phyloP scores from a whole-genome alignment of 2,888 invertebrate genomes.

The Hirtodrosophila trivittata region DNA sequence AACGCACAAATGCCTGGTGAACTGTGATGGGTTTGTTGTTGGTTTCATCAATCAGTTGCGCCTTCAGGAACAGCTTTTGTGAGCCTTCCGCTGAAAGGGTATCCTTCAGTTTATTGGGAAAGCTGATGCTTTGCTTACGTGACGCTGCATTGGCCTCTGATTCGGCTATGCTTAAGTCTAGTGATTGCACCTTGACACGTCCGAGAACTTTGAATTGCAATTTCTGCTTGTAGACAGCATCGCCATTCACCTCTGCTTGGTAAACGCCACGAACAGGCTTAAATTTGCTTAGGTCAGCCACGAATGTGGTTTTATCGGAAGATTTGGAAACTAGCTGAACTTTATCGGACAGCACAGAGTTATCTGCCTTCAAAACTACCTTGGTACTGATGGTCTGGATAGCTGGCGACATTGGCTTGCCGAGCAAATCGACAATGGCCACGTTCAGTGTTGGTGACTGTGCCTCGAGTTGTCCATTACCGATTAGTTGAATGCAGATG shows the following conservation, averaged over 20 bases:
- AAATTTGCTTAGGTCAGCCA: constrained; percentile 90
- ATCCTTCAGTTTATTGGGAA: constrained; percentile 89
- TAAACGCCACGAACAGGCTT: constrained; percentile 94
- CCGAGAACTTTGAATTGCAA: constrained; percentile 89
- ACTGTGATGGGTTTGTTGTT: constrained; percentile 88
- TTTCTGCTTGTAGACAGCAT: constrained; percentile 86
- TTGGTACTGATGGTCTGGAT: constrained; percentile 76
- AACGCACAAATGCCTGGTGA: constrained; percentile 94
- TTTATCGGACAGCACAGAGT: constrained; percentile 86
- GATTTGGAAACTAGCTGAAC: constrained; percentile 88
- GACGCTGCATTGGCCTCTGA: constrained; percentile 94
- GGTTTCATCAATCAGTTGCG: constrained; percentile 89
- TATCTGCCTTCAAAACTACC: constrained; percentile 84
- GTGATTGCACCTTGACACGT: constrained; percentile 89
- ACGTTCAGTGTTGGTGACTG: constrained; percentile 90
- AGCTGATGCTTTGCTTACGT: constrained; percentile 89
- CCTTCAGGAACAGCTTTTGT: constrained; percentile 93
- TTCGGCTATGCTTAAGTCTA: constrained; percentile 95
- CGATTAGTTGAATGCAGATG: constrained; percentile 91
- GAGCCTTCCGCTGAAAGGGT: constrained; percentile 93
- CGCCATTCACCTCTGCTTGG: constrained; percentile 90
- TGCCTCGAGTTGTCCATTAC: constrained; percentile 90
- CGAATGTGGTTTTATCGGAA: constrained; percentile 88
- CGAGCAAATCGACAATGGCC: constrained; percentile 90
- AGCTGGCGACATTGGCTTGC: constrained; percentile 86